Conservation (phyloP, 2,888 invertebrate species). For the Erebia palarica region DNA sequence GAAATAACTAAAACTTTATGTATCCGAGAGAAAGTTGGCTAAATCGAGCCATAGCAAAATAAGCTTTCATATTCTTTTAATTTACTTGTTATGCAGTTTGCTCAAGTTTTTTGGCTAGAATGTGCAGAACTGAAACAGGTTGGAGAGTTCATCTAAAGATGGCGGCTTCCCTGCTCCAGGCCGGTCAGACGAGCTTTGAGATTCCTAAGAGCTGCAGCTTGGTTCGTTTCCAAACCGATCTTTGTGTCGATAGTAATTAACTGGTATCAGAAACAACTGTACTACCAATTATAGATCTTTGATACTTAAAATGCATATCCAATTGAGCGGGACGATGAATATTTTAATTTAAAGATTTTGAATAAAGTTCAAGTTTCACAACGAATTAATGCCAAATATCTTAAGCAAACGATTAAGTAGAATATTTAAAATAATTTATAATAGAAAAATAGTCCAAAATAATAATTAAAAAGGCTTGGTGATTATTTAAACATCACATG, state of each 20-base stretch:
- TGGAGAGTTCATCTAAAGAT: slow-evolving; percentile 48
- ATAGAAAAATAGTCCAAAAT: neutral
- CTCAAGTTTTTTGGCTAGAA: slow-evolving; percentile 36
- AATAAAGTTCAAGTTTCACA: neutral
- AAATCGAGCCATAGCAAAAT: neutral
- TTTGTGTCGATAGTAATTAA: slow-evolving; percentile 53
- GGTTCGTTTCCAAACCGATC: slow-evolving; percentile 73
- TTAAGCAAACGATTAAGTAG: neutral
- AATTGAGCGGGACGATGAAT: neutral
- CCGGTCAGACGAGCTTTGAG: slow-evolving; percentile 73
- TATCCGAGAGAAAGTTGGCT: neutral
- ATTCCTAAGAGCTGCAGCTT: slow-evolving; percentile 70
- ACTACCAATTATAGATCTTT: slow-evolving; percentile 6
- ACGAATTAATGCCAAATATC: slow-evolving; percentile 1
- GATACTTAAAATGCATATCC: slow-evolving; percentile 4
- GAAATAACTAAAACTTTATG: too few species aligned
- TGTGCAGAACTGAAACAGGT: slow-evolving; percentile 37
- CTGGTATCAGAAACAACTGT: slow-evolving; percentile 24
- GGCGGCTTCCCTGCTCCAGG: slow-evolving; percentile 50
- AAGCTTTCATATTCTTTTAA: neutral
- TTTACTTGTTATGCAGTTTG: slow-evolving; percentile 17
- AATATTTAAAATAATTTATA: neutral
- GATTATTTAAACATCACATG: neutral
- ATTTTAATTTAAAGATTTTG: neutral
- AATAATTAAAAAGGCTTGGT: neutral